Base-by-base conservation (phyloP, 2,888 invertebrate species). In the Drosophila flavopinicola region DNA sequence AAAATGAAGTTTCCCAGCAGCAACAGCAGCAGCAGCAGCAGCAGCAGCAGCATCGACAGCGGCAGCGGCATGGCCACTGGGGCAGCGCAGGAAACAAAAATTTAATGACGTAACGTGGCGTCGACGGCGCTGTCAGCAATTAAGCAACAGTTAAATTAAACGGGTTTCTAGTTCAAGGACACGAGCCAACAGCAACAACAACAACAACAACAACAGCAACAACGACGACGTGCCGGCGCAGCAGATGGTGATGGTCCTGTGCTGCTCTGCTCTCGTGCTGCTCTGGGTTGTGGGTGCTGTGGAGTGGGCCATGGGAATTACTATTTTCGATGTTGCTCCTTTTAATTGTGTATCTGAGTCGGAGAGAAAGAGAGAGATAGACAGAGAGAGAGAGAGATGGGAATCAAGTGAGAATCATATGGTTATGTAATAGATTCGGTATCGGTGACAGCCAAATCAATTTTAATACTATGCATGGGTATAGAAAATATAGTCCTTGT, bases 161-260 rank as follows among this genome's bases (percentile, higher is more conserved):
- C 89, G 88, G 88, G 89, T 89, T 89, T 89, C 89, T 87, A 88
- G 88, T 88, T 88, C 88, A 88, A 89, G 89, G 89, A 88, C 87
- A 86, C 87, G 53, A 76, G 65, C 61, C 75, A 70, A 42, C 67
- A 56, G 51, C 66, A 63, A 23, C 56, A 48, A 32, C 67, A 56
- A 39, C 57, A 56, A 65, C 73, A 69, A 59, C 48, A 66, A 49
- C 72, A 66, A 67, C 41, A 58, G 39, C 47, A 58, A 66, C 25
- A 38, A 56, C 15, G 17, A n/a, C 56, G 47, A 59, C 61, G 47
- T 66, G 60, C 45, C 42, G 67, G 66, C 57, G 42, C 45, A 44
- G 37, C 47, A 30, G 52, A 9, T 39, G 39, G 39, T 39, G 30
- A 29, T 45, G 49, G 13, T 53, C 33, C 71, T 59, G 44, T 53